Base-by-base conservation (phyloP, 1,140 invertebrate species). In the Zaprionus taronus region DNA sequence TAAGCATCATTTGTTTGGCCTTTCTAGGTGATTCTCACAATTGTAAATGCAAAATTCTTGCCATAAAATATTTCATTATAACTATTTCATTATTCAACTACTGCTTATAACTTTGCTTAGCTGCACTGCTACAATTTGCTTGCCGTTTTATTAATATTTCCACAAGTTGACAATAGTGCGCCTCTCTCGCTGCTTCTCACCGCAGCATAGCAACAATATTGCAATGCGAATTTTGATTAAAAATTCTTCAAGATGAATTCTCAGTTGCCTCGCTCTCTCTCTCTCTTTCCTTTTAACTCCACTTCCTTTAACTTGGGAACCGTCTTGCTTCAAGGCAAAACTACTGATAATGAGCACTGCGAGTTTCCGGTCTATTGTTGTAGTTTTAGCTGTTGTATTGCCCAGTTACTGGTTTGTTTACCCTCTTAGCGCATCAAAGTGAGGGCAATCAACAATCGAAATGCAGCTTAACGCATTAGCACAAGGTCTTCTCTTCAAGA, bases 371-470 rank as follows among this genome's bases (percentile, higher is more conserved):
- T n/a, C 28, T 47, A 38, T 56, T 57, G 34, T 65, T 24, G 63
- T 55, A 34, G 53, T 41, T 58, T 47, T 24, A 5, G 11, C 22
- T 24, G 22, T 12, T 51, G 12, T 17, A 49, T 49, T 49, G 47
- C 17, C 20, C 47, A 22, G 47, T 49, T 49, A 49, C n/a, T n/a
- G 47, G 47, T 12, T 49, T 49, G 47, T 49, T 49, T 49, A 14
- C 47, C 47, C 20, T 49, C 47, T 49, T 9, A 20, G 28, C 44
- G 56, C 36, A 22, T 26, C 63, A 38, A 57, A 57, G 41, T 55
- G 53, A 36, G 26, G 62, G 55, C 70, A 61, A 58, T 68, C 65
- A 62, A 74, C 72, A 74, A 74, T 74, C 72, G 72, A 74, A 74
- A 62, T 36, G 66, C n/a, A 69, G 58, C 66, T 74, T 70, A 63